A percentile compares a stretch with the other conserved stretches of the same genome.
These are phyloP conservation scores for Oryzias javanicus DNA, from an alignment of 2,113 vertebrate species.

Conservation along the genomic window DNA sequence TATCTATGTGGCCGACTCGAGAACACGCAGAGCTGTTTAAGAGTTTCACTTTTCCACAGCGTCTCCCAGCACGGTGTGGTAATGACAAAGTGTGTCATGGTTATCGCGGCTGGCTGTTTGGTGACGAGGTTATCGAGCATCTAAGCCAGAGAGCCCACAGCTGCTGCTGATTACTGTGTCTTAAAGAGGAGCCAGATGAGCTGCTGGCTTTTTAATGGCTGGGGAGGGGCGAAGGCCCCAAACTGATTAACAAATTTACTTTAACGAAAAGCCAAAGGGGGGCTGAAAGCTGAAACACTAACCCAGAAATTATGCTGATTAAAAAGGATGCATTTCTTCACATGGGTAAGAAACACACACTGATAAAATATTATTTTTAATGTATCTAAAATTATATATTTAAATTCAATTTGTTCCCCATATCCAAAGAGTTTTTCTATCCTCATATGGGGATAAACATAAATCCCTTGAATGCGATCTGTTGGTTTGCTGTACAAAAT, in stretches of 20 bases:
- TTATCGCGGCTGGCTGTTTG: slow-evolving; percentile 60
- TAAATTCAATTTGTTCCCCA: too few relatives aligned
- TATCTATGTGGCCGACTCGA: slow-evolving; percentile 44
- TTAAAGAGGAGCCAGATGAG: slow-evolving; percentile 70
- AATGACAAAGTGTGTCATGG: slow-evolving; percentile 67
- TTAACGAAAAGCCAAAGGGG: slow-evolving; percentile 49
- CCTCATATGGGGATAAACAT: too few relatives aligned
- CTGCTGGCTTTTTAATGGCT: slow-evolving; percentile 44
- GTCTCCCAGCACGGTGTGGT: slow-evolving; percentile 40
- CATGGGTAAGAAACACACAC: slow-evolving; percentile 35
- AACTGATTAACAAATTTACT: slow-evolving; percentile 59
- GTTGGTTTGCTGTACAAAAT: too few relatives aligned
- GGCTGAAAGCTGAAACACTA: slow-evolving; percentile 57
- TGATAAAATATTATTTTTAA: background rate
- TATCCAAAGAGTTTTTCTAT: too few relatives aligned
- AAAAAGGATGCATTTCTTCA: slow-evolving; percentile 40
- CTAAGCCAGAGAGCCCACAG: slow-evolving; percentile 67
- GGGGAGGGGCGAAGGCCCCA: slow-evolving; percentile 30
- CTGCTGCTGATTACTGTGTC: slow-evolving; percentile 63
- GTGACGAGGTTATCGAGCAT: slow-evolving; percentile 69
- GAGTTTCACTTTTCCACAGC: slow-evolving; percentile 53
- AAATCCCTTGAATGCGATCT: too few relatives aligned
- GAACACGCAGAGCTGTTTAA: slow-evolving; percentile 46
- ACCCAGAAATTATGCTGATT: slow-evolving; percentile 41
- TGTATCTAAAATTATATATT: too few relatives aligned